Evolutionary conservation across 2,888 invertebrate species (phyloP).

Genomic region (Pyralis farinalis): DNA sequence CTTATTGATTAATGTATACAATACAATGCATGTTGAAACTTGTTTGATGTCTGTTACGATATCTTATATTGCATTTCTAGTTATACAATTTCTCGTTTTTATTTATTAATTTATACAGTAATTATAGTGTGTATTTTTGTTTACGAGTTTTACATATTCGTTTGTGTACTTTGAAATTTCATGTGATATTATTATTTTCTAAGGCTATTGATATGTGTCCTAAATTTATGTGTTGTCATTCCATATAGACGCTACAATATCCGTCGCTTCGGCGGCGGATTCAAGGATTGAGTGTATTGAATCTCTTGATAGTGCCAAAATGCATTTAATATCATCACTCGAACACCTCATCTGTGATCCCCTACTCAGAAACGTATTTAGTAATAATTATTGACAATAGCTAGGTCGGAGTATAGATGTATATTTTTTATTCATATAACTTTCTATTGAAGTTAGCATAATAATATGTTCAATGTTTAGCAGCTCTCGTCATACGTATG

Average conservation of each 20-base stretch:
- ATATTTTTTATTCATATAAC: constrained; percentile 70
- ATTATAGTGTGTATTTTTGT: constrained; percentile 72
- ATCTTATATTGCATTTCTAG: constrained; percentile 76
- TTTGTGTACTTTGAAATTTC: constrained; percentile 71
- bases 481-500: constrained; percentile 53
- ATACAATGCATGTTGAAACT: constrained; percentile 65
- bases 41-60: constrained; percentile 59
- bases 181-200: constrained; percentile 75
- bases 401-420: constrained; percentile 51
- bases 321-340: constrained; percentile 53
- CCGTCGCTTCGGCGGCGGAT: background rate
- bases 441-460: constrained; percentile 67
- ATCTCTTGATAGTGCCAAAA: constrained; percentile 75
- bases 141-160: constrained; percentile 64
- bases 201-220: constrained; percentile 58
- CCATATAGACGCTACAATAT: constrained; percentile 35
- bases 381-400: constrained; percentile 51
- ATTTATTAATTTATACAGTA: constrained; percentile 65
- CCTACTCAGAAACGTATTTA: constrained; percentile 49
- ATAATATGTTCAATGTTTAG: constrained; percentile 52
- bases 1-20: constrained; percentile 37
- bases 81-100: constrained; percentile 71
- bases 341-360: constrained; percentile 62
- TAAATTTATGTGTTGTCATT: constrained; percentile 57
- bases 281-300: constrained; percentile 27